Percentiles rank a stretch among this genome's conserved stretches.
Conservation (phyloP, 2,888 invertebrate species). For the Hyposoter dolosus region DNA sequence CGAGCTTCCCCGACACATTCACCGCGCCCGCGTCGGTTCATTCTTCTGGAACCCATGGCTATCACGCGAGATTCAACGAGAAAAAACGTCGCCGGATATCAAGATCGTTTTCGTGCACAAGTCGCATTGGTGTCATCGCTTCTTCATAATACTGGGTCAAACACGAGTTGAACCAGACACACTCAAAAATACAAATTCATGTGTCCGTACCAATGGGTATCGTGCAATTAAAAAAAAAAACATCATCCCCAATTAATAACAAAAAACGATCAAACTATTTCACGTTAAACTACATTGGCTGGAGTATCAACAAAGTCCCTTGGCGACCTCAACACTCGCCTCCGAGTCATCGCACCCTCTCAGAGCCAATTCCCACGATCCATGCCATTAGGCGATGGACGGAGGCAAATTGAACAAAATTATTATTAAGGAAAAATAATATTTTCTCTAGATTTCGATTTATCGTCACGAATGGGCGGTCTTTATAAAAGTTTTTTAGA, state of each 20-base stretch:
- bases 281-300: not conserved
- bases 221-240: not conserved
- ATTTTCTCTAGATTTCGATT: not conserved
- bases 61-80: slow-evolving; percentile 49
- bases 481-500: not conserved
- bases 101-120: slow-evolving; percentile 30
- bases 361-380: not conserved
- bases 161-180: slow-evolving; percentile 47
- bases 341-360: not conserved
- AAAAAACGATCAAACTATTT: not conserved
- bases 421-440: not conserved
- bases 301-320: not conserved
- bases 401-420: not conserved
- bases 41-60: slow-evolving; percentile 59
- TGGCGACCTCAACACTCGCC: not conserved
- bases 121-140: slow-evolving; percentile 10
- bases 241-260: not conserved
- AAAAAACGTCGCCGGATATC: slow-evolving; percentile 53
- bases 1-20: slow-evolving; percentile 30
- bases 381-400: not conserved
- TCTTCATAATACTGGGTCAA: slow-evolving; percentile 50
- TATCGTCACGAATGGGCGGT: not conserved
- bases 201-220: too few species aligned
- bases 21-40: slow-evolving; percentile 38
- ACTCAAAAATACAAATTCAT: not conserved